A percentile compares a stretch with the other conserved stretches of the same genome.
phyloP scores from a whole-genome alignment of 2,888 invertebrate genomes.

The Criorhina ranunculi region DNA sequence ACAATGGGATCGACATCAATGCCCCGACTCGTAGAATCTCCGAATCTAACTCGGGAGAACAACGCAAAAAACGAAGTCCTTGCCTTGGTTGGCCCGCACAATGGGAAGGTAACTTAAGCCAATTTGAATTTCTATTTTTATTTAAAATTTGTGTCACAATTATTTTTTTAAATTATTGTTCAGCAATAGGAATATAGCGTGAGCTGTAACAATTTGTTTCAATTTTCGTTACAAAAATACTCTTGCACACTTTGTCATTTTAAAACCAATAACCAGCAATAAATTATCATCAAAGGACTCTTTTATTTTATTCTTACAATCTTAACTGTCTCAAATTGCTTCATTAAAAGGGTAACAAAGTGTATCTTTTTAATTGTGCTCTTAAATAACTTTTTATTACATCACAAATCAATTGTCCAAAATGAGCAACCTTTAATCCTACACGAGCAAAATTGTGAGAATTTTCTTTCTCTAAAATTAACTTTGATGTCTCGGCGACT shows the following conservation, averaged over 20 bases:
- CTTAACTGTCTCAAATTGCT: not conserved
- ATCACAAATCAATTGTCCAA: constrained; percentile 26
- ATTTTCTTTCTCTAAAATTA: constrained; percentile 16
- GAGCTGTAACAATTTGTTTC: constrained; percentile 5
- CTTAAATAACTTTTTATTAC: constrained; percentile 16
- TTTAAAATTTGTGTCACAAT: not conserved
- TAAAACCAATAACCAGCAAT: not conserved
- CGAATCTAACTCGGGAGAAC: too few relatives aligned
- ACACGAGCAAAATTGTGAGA: not conserved
- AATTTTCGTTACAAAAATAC: not conserved
- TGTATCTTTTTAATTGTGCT: constrained; percentile 13
- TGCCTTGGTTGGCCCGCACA: too few relatives aligned
- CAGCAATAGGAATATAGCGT: not conserved
- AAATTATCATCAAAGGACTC: not conserved
- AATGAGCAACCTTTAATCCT: constrained; percentile 12
- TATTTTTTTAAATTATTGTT: not conserved
- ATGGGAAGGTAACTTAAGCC: too few relatives aligned
- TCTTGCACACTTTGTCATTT: not conserved
- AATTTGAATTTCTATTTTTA: not conserved
- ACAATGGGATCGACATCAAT: too few relatives aligned
- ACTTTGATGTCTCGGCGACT: constrained; percentile 17
- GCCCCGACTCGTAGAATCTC: too few relatives aligned
- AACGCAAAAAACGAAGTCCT: too few relatives aligned
- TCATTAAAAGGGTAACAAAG: constrained; percentile 21
- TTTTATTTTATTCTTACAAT: not conserved